These are phyloP conservation scores for Cyclura pinguis DNA, from an alignment of 2,797 vertebrate species.

Conservation along the genomic window DNA sequence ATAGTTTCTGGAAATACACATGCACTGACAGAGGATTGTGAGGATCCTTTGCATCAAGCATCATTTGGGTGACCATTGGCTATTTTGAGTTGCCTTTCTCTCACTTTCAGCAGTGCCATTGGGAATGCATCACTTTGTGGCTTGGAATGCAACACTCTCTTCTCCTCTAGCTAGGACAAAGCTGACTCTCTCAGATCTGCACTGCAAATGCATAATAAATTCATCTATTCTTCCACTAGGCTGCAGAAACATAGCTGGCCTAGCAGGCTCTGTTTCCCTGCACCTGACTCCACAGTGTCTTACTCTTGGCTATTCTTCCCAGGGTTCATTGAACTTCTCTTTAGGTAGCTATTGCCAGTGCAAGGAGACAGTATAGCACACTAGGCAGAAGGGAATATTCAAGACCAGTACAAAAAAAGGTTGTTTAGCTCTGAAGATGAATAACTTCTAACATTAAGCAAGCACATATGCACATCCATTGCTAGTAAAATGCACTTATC, in stretches of 20 bases:
- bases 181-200: background rate
- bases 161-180: conserved; percentile 5
- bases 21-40: background rate
- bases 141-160: background rate
- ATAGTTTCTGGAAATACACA: background rate
- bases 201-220: conserved; percentile 11
- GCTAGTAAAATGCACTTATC: background rate
- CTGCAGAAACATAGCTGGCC: conserved; percentile 10
- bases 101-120: background rate
- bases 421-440: background rate
- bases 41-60: background rate
- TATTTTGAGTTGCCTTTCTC: conserved; percentile 12
- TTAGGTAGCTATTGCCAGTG: background rate
- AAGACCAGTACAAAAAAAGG: background rate
- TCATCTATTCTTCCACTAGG: background rate
- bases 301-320: background rate
- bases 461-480: no score
- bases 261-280: background rate
- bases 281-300: background rate
- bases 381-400: background rate
- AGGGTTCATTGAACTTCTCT: background rate
- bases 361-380: background rate
- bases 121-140: conserved; percentile 2
- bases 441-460: background rate
- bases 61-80: background rate